These are phyloP conservation scores for Podarcis siculus DNA, from an alignment of 2,797 vertebrate species.

Conservation along the genomic window DNA sequence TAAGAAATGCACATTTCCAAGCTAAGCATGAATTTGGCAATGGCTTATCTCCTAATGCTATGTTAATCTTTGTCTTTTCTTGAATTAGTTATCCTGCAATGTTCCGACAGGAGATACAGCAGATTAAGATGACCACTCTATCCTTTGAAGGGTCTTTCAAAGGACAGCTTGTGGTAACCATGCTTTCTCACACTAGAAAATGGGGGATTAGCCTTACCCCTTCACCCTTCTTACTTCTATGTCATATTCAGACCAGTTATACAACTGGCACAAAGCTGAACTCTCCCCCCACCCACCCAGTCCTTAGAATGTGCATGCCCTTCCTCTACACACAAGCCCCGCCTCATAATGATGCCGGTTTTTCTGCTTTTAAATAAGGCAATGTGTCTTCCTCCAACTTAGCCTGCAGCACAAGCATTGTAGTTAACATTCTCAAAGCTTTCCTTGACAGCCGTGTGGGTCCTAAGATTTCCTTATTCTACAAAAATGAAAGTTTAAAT, in stretches of 20 bases:
- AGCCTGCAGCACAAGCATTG: background rate
- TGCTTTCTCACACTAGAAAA: background rate
- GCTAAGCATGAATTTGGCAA: background rate
- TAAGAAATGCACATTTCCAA: background rate
- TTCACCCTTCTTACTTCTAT: background rate
- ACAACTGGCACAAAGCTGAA: background rate
- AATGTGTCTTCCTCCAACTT: background rate
- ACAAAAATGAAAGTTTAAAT: background rate
- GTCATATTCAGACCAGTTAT: background rate
- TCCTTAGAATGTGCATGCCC: too few species aligned
- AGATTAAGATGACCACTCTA: background rate
- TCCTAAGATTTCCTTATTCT: background rate
- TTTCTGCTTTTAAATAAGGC: background rate
- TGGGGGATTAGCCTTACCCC: too few species aligned
- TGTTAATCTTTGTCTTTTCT: constrained; percentile 5
- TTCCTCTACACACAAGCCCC: background rate
- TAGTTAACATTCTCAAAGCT: background rate
- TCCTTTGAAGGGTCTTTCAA: background rate
- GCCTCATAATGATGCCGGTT: background rate
- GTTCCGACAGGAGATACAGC: background rate
- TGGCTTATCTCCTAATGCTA: background rate
- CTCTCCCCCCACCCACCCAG: too few species aligned
- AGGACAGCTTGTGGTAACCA: background rate
- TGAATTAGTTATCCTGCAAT: background rate
- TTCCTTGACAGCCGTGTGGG: background rate